phyloP scores from a whole-genome alignment of 2,888 invertebrate genomes.

The Bursaphelenchus okinawaensis region DNA sequence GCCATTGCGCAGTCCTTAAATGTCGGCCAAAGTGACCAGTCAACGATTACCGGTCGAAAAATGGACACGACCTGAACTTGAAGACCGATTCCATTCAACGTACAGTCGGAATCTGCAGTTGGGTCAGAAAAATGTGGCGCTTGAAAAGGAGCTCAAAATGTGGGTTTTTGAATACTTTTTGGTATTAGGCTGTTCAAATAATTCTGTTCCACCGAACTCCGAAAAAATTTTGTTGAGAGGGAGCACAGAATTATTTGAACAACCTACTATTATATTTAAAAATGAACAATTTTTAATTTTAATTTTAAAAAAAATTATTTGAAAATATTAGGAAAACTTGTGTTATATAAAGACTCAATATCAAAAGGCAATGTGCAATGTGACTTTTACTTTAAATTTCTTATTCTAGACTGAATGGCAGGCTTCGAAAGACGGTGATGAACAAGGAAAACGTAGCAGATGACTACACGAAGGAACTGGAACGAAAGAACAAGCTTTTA shows the following conservation, averaged over 20 bases:
- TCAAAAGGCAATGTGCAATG: too few relatives aligned
- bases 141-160: conserved; percentile 42
- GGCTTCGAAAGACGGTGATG: background rate
- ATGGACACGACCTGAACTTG: conserved; percentile 50
- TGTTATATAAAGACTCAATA: too few relatives aligned
- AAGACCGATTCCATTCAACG: conserved; percentile 44
- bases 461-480: conserved; percentile 15
- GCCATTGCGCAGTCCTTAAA: background rate
- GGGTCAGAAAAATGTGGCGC: conserved; percentile 36
- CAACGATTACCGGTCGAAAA: conserved; percentile 43
- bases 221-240: too few relatives aligned
- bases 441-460: conserved; percentile 10
- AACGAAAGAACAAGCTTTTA: conserved; percentile 26
- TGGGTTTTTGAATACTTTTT: conserved; percentile 19
- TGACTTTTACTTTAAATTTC: too few relatives aligned
- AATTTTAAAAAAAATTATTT: too few relatives aligned
- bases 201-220: too few relatives aligned
- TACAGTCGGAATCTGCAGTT: conserved; percentile 27
- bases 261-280: too few relatives aligned
- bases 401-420: conserved; percentile 7
- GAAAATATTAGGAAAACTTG: too few relatives aligned
- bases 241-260: too few relatives aligned
- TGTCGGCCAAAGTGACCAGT: background rate
- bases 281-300: too few relatives aligned
- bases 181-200: background rate